These are phyloP conservation scores for Choloepus hoffmanni DNA, from an alignment of 2,113 vertebrate genomes.

Conservation along the genomic window DNA sequence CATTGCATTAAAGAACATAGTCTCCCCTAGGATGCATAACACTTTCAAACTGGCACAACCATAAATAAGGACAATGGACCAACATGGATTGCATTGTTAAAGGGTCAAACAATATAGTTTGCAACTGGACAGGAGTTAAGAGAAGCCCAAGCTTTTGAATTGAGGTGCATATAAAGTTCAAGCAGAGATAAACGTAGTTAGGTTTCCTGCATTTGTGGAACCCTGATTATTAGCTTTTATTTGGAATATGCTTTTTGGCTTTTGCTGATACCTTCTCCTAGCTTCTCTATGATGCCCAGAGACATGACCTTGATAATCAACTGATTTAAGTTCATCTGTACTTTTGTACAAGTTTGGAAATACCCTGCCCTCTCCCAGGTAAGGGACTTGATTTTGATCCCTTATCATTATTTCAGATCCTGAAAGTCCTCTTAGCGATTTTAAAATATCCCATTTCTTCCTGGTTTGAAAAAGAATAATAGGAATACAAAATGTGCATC, in stretches of 20 bases:
- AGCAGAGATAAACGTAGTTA: neutral
- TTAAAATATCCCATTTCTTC: neutral
- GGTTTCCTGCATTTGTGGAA: neutral
- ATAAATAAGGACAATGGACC: neutral
- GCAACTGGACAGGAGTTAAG: neutral
- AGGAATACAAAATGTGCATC: neutral
- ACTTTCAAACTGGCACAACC: no score
- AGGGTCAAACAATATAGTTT: neutral
- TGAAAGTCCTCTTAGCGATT: constrained; percentile 28
- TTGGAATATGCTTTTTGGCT: neutral
- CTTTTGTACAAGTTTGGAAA: neutral
- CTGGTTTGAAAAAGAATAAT: neutral
- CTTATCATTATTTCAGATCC: neutral
- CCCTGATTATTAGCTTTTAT: neutral
- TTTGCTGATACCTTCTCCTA: neutral
- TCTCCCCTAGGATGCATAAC: no score
- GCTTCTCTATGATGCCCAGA: neutral
- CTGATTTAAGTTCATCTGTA: neutral
- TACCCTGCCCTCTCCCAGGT: no score
- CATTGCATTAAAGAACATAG: no score
- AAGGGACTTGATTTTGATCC: neutral
- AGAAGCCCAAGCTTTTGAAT: neutral
- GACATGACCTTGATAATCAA: neutral
- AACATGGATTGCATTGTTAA: neutral
- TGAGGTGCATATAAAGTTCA: neutral